Conservation (phyloP, 2,797 vertebrate species). For the Rhynchonycteris naso region DNA sequence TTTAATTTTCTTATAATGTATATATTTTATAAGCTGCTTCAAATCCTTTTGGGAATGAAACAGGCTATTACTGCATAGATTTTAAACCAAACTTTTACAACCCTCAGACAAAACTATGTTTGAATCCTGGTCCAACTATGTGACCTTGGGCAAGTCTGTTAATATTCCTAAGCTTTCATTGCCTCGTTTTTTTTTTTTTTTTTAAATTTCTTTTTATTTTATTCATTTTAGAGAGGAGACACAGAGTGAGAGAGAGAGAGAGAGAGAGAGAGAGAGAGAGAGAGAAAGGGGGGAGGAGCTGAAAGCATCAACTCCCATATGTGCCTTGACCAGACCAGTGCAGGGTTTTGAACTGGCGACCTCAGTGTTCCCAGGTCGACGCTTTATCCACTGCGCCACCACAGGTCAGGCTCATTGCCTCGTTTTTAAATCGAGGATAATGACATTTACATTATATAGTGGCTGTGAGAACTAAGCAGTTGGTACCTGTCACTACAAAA, state of each 20-base stretch:
- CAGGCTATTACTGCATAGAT: not conserved
- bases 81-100: not conserved
- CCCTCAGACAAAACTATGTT: not conserved
- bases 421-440: constrained; percentile 21
- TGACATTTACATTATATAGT: not conserved
- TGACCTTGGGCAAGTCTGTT: not conserved
- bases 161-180: constrained; percentile 25
- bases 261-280: no score
- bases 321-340: no score
- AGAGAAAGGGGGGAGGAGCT: no score
- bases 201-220: no score
- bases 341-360: no score
- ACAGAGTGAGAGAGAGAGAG: no score
- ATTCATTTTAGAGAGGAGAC: no score
- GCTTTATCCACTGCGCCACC: no score
- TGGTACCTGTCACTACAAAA: constrained; percentile 5
- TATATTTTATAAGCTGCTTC: not conserved
- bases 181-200: no score
- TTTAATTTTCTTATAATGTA: not conserved
- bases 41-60: constrained; percentile 27
- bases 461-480: not conserved
- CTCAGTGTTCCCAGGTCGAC: no score
- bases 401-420: no score
- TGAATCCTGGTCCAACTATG: not conserved
- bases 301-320: no score